Evolutionary conservation across 2,113 vertebrate genomes (phyloP), one percentile per base, ranked within the genome.

Genomic region (Ochotona curzoniae): DNA sequence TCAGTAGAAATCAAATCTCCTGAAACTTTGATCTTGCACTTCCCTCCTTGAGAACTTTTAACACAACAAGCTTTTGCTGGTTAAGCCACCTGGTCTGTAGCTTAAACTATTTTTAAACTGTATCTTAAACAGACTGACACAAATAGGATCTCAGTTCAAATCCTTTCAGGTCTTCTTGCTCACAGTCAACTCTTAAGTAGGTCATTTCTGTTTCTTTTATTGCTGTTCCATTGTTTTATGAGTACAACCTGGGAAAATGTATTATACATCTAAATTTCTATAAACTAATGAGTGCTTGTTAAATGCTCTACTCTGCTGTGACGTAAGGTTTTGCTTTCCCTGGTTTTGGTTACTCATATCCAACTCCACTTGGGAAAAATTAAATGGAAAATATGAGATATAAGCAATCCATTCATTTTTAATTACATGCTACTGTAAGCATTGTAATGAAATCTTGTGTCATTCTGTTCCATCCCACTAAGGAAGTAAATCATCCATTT

Each of bases 171-270:
- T 49, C 12, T 35, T 89, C 15, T 82, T 28, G 89, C 30, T 87
- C 47, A 89, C 18, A 79, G 44, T 83, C 8, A 57, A 30, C 10
- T 93, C 57, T 89, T 90, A 89, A 89, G 12, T 1, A 83, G 92
- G 32, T 61, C 1, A 28, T 78, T 92, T 94, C 23, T 84, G 21
- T 60, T 87, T 71, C 38, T 44, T 66, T 61, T 21, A 75, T 44
- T 21, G 71, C 3, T 71, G 13, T 74, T 87, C 21, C 8, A 2
- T 87, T 3, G 17, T 30, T 38, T 93, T 4, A 80, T 28, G 87
- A 93, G 87, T 76, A 84, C 80, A 76, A 3, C 60, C 90, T 90
- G 69, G 13, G 26, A 84, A 64, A 81, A 69, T 92, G 54, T 83
- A 30, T 63, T 81, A 44, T 1, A 87, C 17, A 7, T 51, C 30